These are phyloP conservation scores for Drosophila paranaensis DNA, from an alignment of 2,888 invertebrate genomes.

Conservation along the genomic window DNA sequence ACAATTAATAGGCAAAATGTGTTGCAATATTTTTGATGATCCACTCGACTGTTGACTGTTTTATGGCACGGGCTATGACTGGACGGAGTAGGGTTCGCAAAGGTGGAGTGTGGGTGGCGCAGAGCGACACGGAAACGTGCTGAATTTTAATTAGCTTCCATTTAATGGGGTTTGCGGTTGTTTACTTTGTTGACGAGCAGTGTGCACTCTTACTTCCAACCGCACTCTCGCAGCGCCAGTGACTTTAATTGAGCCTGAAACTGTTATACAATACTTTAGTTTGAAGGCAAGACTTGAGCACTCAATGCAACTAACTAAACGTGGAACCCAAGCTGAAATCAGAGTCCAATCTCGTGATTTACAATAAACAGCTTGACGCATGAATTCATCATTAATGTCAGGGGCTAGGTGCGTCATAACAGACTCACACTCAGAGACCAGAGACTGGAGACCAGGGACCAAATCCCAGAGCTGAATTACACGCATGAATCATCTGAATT, in stretches of 20 bases:
- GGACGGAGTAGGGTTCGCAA: slow-evolving; percentile 12
- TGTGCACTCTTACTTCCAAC: slow-evolving; percentile 16
- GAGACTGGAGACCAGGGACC: slow-evolving; percentile 1
- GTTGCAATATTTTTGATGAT: slow-evolving; percentile 79
- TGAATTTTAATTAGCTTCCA: slow-evolving; percentile 76
- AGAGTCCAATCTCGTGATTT: slow-evolving; percentile 1
- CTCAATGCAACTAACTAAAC: background rate
- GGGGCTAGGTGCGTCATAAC: slow-evolving; percentile 38
- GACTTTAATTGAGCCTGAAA: slow-evolving; percentile 31
- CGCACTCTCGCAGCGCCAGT: slow-evolving; percentile 7
- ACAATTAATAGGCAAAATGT: slow-evolving; percentile 79
- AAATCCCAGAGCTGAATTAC: slow-evolving; percentile 60
- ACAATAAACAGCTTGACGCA: slow-evolving; percentile 40
- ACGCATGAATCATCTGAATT: slow-evolving; percentile 80
- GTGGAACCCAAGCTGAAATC: slow-evolving; percentile 9
- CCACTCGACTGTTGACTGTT: slow-evolving; percentile 47
- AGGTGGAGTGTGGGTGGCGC: background rate
- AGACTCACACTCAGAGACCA: slow-evolving; percentile 11
- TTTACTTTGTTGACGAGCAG: slow-evolving; percentile 46
- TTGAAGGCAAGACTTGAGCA: background rate
- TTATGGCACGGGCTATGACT: slow-evolving; percentile 62
- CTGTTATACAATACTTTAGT: slow-evolving; percentile 5
- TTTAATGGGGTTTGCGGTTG: slow-evolving; percentile 64
- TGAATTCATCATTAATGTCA: slow-evolving; percentile 65
- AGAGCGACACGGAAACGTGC: slow-evolving; percentile 59